These are phyloP conservation scores for Sciurus vulgaris DNA, from an alignment of 2,797 vertebrate species.

Conservation along the genomic window DNA sequence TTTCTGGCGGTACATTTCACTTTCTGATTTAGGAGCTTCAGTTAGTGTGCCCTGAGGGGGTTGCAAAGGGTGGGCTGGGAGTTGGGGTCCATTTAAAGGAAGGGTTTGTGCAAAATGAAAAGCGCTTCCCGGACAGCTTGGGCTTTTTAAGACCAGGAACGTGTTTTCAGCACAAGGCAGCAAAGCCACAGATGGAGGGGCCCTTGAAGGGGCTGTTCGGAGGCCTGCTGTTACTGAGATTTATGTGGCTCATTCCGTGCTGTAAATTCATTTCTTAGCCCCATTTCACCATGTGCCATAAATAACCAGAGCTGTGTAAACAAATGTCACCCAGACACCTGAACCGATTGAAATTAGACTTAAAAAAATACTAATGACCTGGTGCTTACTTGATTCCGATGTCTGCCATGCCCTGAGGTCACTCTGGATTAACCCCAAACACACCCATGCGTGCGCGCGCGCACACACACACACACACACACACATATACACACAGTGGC, in stretches of 20 bases:
- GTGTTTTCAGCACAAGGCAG: background rate
- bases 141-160: constrained; percentile 58
- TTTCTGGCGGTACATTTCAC: background rate
- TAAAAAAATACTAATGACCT: constrained; percentile 45
- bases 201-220: constrained; percentile 63
- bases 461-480: background rate
- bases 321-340: constrained; percentile 26
- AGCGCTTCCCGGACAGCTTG: background rate
- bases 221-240: constrained; percentile 69
- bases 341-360: constrained; percentile 66
- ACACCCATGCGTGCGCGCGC: background rate
- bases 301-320: constrained; percentile 72
- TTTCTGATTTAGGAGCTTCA: background rate
- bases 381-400: constrained; percentile 15
- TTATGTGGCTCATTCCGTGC: constrained; percentile 72
- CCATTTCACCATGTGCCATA: constrained; percentile 54
- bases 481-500: no score
- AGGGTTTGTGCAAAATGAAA: constrained; percentile 33
- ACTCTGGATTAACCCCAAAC: background rate
- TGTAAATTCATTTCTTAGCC: constrained; percentile 75
- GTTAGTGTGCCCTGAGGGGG: no score
- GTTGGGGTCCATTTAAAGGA: background rate
- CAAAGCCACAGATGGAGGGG: constrained; percentile 38
- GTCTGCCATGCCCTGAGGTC: background rate
- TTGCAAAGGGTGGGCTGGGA: background rate